phyloP scores from a whole-genome alignment of 2,797 vertebrate genomes.

The Cygnus olor region DNA sequence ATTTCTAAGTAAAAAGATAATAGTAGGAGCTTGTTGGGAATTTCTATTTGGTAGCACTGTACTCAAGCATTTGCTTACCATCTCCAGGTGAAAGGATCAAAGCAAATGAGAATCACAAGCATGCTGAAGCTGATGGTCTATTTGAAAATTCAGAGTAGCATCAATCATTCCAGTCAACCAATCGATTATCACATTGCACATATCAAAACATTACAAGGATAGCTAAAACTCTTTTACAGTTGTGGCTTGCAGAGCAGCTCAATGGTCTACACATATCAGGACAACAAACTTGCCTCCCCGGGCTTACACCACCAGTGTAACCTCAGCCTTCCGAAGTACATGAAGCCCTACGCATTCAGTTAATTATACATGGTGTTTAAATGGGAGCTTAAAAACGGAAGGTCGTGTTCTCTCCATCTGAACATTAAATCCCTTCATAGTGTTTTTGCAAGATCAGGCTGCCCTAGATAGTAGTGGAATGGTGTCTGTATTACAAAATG shows the following conservation, averaged over 20 bases:
- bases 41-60: neutral
- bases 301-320: constrained; percentile 22
- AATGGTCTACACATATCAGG: neutral
- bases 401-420: constrained; percentile 34
- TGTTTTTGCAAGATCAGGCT: constrained; percentile 28
- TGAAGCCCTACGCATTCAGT: neutral
- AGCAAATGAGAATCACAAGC: neutral
- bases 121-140: neutral
- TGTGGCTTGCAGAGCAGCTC: neutral
- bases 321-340: constrained; percentile 36
- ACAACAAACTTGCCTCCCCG: constrained; percentile 6
- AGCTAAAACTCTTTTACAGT: neutral
- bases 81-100: neutral
- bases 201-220: neutral
- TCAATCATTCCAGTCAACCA: neutral
- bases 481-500: constrained; percentile 40
- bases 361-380: constrained; percentile 59
- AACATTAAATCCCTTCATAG: constrained; percentile 50
- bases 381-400: constrained; percentile 63
- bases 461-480: constrained; percentile 48
- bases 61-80: neutral
- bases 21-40: neutral
- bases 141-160: neutral
- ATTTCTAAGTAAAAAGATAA: neutral
- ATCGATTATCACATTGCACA: neutral